Evolutionary conservation across 2,888 invertebrate species (phyloP).

Genomic region (Synanthedon andrenaeformis): DNA sequence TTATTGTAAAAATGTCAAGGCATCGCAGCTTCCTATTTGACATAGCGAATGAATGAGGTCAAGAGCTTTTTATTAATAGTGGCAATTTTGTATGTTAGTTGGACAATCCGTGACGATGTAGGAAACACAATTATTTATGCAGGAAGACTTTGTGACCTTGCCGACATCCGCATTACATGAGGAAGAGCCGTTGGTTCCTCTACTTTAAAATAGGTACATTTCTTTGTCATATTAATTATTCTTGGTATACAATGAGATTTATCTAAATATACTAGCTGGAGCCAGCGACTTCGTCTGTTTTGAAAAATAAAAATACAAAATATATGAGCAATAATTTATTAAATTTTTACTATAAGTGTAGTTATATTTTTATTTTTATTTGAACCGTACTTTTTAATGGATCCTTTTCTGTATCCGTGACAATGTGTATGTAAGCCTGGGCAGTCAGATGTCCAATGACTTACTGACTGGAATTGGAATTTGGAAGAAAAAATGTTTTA

Average conservation of each 20-base stretch:
- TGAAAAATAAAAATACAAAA: too few species aligned
- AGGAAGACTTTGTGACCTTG: constrained; percentile 38
- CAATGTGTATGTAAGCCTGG: too few species aligned
- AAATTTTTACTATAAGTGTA: too few species aligned
- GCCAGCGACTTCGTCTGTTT: too few species aligned
- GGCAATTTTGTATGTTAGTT: background rate
- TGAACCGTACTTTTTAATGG: too few species aligned
- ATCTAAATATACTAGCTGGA: too few species aligned
- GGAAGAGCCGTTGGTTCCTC: constrained; percentile 37
- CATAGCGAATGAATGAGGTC: background rate
- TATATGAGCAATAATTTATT: too few species aligned
- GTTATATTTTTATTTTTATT: too few species aligned
- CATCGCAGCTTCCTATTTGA: background rate
- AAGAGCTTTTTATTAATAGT: background rate
- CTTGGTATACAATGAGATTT: background rate
- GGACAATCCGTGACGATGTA: constrained; percentile 5
- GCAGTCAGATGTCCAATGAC: too few species aligned
- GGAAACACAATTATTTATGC: constrained; percentile 16
- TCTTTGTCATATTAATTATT: background rate
- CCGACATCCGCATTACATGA: constrained; percentile 25
- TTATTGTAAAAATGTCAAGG: constrained; percentile 3
- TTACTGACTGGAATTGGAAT: too few species aligned
- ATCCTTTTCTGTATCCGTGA: too few species aligned
- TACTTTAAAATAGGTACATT: constrained; percentile 15
- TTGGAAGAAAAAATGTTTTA: too few species aligned